Evolutionary conservation across 2,888 invertebrate genomes (phyloP), one percentile per base, ranked within the genome.

Genomic region (Emesis furor): DNA sequence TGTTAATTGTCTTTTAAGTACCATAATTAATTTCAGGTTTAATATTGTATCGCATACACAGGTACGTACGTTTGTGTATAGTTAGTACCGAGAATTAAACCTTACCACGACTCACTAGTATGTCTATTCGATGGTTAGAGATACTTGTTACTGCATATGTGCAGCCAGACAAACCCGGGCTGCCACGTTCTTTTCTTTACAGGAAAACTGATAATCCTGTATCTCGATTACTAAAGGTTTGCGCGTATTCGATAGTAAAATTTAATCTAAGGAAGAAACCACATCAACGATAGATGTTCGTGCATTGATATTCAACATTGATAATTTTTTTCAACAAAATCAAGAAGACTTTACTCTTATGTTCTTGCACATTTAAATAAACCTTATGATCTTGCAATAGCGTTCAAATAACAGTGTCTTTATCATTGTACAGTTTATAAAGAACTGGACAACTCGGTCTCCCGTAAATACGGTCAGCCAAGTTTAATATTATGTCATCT

Each of bases 261-360:
- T 30, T 5, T 32, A 10, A 65, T 65, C 65, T 65, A 14, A 65
- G 65, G 10, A 30, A 62, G 10, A 3, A 24, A 65, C 92, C 89
- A 90, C 91, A 91, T 90, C 91, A 86, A 86, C 91, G 93, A 95
- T 94, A 92, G 93, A 95, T 95, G 94, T 91, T 91, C 92, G 87
- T 91, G 89, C 94, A 95, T 95, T 94, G 94, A 94, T 94, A 95
- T 95, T 93, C 94, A 93, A 93, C 94, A 92, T 93, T 95, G 95
- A 95, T 95, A 93, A 95, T 95, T 95, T 92, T 84, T 14, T 77
- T 62, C 14, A 59, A 65, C 62, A 42, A 65, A 46, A 92, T 89
- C 91, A 73, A 82, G 78, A 83, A 14, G 59, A 55, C 55, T 59
- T 78, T 69, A 51, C 73, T 76, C 72, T 14, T 8, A 32, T 8